These are phyloP conservation scores for Passer domesticus DNA, from an alignment of 2,113 vertebrate genomes.

Conservation along the genomic window DNA sequence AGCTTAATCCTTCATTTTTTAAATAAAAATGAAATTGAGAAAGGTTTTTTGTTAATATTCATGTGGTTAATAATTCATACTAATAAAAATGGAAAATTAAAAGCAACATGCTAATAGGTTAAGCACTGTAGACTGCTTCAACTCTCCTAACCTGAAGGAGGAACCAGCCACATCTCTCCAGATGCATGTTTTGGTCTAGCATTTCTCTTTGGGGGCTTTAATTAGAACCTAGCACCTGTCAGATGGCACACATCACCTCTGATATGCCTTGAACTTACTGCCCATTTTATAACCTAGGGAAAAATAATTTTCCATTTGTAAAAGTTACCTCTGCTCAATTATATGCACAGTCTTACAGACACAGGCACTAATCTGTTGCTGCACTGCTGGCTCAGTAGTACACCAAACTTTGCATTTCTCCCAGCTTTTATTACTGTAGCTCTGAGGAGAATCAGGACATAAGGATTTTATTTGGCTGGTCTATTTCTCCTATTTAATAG, in stretches of 20 bases:
- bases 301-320: not conserved
- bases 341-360: not conserved
- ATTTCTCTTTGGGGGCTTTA: not conserved
- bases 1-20: not conserved
- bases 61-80: constrained; percentile 43
- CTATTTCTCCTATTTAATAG: not conserved
- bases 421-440: not conserved
- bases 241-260: not conserved
- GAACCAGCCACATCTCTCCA: not conserved
- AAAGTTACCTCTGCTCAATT: not conserved
- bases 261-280: not conserved
- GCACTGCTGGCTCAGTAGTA: not conserved
- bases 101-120: constrained; percentile 19
- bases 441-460: not conserved
- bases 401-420: not conserved
- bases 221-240: not conserved
- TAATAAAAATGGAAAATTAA: constrained; percentile 63
- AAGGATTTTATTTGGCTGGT: not conserved
- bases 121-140: not conserved
- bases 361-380: not conserved
- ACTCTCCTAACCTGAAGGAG: not conserved
- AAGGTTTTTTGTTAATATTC: constrained; percentile 36
- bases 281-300: not conserved
- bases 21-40: constrained; percentile 17
- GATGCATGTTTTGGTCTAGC: not conserved